Conservation (phyloP, 1,140 invertebrate species). For the Conus ventricosus region DNA sequence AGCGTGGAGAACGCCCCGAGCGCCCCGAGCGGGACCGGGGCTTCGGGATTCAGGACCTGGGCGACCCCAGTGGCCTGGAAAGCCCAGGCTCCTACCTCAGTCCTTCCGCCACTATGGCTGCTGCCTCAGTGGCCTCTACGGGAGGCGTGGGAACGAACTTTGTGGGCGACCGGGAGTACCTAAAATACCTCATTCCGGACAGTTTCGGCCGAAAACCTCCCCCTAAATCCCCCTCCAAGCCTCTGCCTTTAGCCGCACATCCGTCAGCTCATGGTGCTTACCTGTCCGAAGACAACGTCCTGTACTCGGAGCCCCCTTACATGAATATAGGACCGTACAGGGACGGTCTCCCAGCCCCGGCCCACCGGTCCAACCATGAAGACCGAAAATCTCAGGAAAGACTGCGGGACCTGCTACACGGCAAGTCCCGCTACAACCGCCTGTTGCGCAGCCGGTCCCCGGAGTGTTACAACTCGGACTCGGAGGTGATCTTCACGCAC, state of each 20-base stretch:
- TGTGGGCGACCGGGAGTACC: constrained; percentile 43
- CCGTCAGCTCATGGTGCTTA: constrained; percentile 26
- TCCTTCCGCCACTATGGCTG: constrained; percentile 49
- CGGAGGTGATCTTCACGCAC: constrained; percentile 79
- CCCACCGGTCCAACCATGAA: constrained; percentile 48
- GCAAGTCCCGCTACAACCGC: constrained; percentile 65
- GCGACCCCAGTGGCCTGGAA: constrained; percentile 56
- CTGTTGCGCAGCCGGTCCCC: constrained; percentile 66
- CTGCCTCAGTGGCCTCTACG: neutral
- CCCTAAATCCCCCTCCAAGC: constrained; percentile 49
- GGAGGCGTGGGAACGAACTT: constrained; percentile 13
- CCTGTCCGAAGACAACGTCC: constrained; percentile 30
- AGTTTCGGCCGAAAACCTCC: constrained; percentile 40
- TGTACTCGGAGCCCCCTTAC: constrained; percentile 47
- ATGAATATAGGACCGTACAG: constrained; percentile 46
- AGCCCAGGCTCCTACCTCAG: constrained; percentile 53
- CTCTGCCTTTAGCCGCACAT: constrained; percentile 33
- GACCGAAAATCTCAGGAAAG: constrained; percentile 62
- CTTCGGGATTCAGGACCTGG: constrained; percentile 27
- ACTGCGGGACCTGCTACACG: constrained; percentile 66
- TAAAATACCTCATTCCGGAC: constrained; percentile 46
- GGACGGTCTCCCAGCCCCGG: constrained; percentile 28
- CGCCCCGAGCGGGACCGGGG: neutral
- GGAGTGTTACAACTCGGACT: constrained; percentile 84
- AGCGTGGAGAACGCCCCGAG: constrained; percentile 2